Evolutionary conservation across 1,140 invertebrate genomes (phyloP), one percentile per base, ranked within the genome.

Genomic region (Cydia fagiglandana): DNA sequence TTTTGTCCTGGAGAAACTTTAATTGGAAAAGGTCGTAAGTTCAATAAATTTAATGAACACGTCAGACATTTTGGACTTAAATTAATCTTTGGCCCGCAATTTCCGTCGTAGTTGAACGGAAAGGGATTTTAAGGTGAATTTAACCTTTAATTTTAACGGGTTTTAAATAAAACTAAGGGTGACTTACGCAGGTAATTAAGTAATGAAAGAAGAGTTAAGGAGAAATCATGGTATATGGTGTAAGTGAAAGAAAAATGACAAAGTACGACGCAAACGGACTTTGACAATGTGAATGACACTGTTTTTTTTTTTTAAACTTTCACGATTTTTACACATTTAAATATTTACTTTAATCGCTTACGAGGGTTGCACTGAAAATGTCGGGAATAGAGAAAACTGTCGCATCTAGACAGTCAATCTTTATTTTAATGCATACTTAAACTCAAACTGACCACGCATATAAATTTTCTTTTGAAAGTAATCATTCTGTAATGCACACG

Each of bases 191-290:
- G 17, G 61, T 68, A 76, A 66, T 78, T 75, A 38, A 41, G 74
- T 73, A 78, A 78, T 75, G 77, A 76, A 75, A 75, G 77, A 73
- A 68, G 45, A 78, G 73, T 75, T 70, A 78, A 76, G 74, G 74
- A 41, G 77, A 47, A 78, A 78, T 78, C 75, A 76, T 75, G 28
- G 24, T 6, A 34, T 38, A 9, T n/a, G 64, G 74, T 64, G 6
- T 30, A 75, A 75, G 30, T 64, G 1, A 75, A 3, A 38, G 24
- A 61, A 24, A 30, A 30, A 30, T 30, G 1, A 30, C 1, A 30
- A 30, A 24, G 24, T 24, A 24, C 24, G 24, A 24, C 24, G 2
- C 24, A 24, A 24, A 24, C 1, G 24, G 24, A 24, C 24, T 24
- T 0, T 2, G 24, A 24, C 24, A 24, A 2, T 24, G 24, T 24